Evolutionary conservation across 30 jellyfish, hydroid and myxozoan genomes (phyloP), one percentile per base, ranked within the genome.

Genomic region (Turritopsis rubra): DNA sequence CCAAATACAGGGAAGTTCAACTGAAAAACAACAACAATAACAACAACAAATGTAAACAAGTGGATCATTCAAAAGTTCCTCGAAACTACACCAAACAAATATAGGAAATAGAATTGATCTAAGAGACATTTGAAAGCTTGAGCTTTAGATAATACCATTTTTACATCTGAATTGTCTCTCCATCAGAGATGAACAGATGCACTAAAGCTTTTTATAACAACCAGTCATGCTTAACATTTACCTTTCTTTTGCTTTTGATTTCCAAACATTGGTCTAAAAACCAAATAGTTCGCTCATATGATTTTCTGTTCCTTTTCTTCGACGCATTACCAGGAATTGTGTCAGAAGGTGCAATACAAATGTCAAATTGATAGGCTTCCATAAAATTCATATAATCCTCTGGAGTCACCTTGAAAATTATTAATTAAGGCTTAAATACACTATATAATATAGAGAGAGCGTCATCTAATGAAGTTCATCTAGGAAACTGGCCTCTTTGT

Each of bases 231-330:
- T 19, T 17, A 52, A 23, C 1, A 17, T 68, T 73, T 79, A 92
- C 96, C 83, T 74, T 75, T 79, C 81, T 68, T 13, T 71, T 88
- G 8, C 71, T 41, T 75, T 78, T 81, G 73, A 88, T 75, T 66
- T 84, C 73, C 31, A 92, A 71, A 75, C 98, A 92, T 21, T 74
- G 78, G 66, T 92, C 98, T 21, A 92, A 89, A 52, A 82, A 88
- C 65, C 87, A 73, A 21, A 92, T 30, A 4, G 98, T 88, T 74
- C 98, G 85, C 23, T 92, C 96, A 1, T 70, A 92, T 31, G 98
- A 92, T 66, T 92, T 92, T 54, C 81, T 31, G 81, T 91, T 70
- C 66, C 98, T 82, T 72, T 92, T 92, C 29, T 54, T 75, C 17
- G 93, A 68, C 13, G 52, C 90, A 29, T 81, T 88, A 16, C 54